Base-by-base conservation (phyloP, 2,888 invertebrate species). In the Macrophya annulata region DNA sequence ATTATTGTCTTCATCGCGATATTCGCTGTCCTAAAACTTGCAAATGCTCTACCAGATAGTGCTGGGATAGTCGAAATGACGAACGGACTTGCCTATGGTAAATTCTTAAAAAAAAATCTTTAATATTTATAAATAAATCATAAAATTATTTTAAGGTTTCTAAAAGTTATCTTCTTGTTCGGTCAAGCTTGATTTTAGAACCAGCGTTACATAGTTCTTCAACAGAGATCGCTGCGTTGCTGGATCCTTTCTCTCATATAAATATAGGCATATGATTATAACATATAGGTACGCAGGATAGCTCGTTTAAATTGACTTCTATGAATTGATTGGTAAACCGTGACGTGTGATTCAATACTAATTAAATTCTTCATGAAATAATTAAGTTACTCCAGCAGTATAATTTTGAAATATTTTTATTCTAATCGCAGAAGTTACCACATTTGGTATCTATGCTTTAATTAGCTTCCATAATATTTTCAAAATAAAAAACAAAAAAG, bases 71-170 rank as follows among this genome's bases (percentile, higher is more conserved):
- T 93, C n/a, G 92, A 92, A 85, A 92, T 93, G 91, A 89, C 90
- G 48, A 91, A 92, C 65, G 94, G 94, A 86, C 89, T 93, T 76
- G 93, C 93, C 51, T 94, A 93, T 86, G 94, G 94, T 94, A 89
- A 91, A 91, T 25, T 81, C 12, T 62, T n/a, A 2, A n/a, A 25
- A 2, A n/a, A 25, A 40, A 62, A 21, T 25, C 4, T 21, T 40
- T 10, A 40, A 8, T 37, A 55, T n/a, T 40, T 43, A 43, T 21
- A 43, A 81, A 9, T 62, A 12, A 21, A 81, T 6, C 17, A 51
- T 17, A 2, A 71, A 40, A 71, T 1, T 3, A 17, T 25, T n/a
- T 10, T 0, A 15, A 43, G 9, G 43, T 55, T 51, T 9, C 4
- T 68, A 15, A 68, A 43, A 81, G 81, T 62, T 21, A 62, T 43